These are phyloP conservation scores for Ichneumon xanthorius DNA, from an alignment of 2,888 invertebrate species.

Conservation along the genomic window DNA sequence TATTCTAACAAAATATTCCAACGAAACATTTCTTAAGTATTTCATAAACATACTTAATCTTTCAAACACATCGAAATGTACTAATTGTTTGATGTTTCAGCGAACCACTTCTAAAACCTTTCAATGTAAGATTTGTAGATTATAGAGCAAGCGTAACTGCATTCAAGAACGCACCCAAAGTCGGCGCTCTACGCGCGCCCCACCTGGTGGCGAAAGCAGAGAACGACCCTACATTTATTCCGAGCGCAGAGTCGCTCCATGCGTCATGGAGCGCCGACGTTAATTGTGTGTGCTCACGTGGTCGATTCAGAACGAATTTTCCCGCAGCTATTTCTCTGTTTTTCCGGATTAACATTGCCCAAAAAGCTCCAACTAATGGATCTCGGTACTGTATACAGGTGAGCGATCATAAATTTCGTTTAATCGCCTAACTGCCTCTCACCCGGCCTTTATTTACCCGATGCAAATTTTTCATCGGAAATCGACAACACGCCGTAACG, in stretches of 20 bases:
- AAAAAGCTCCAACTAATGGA: not conserved
- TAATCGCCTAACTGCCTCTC: not conserved
- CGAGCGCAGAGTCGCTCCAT: conserved; percentile 1
- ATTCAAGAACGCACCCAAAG: too few species aligned
- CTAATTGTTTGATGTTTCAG: too few species aligned
- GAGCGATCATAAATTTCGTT: not conserved
- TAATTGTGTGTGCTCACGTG: conserved; percentile 32
- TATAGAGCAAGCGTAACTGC: too few species aligned
- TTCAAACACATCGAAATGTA: too few species aligned
- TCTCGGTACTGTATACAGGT: conserved; percentile 4
- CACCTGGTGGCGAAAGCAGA: not conserved
- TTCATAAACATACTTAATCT: too few species aligned
- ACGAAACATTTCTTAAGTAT: too few species aligned
- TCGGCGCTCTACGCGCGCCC: too few species aligned
- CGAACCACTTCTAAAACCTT: too few species aligned
- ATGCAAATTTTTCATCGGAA: not conserved
- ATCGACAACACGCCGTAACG: not conserved
- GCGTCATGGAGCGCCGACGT: not conserved
- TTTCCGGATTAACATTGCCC: conserved; percentile 14
- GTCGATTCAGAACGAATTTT: conserved; percentile 2
- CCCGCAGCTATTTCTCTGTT: not conserved
- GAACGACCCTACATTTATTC: not conserved
- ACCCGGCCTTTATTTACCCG: not conserved
- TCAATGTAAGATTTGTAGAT: too few species aligned
- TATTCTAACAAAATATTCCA: too few species aligned